Evolutionary conservation across 2,888 invertebrate species (phyloP).

Genomic region (Drosophila anomelani): DNA sequence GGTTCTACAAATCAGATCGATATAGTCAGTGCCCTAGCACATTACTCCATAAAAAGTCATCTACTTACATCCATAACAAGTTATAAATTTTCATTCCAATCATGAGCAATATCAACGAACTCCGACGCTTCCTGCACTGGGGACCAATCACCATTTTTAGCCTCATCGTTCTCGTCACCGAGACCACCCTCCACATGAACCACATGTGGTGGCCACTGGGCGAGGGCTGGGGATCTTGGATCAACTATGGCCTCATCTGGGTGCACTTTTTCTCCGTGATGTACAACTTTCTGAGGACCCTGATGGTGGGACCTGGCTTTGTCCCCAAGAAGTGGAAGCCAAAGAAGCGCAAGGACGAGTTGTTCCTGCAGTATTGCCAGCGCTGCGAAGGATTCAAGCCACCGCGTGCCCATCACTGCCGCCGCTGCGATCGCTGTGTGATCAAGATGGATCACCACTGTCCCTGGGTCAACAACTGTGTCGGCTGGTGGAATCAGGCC

Average conservation of each 20-base stretch:
- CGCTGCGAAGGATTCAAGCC: slow-evolving; percentile 97
- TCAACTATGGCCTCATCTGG: slow-evolving; percentile 91
- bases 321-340: slow-evolving; percentile 94
- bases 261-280: slow-evolving; percentile 91
- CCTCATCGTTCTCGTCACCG: slow-evolving; percentile 86
- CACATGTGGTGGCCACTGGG: slow-evolving; percentile 95
- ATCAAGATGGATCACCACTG: slow-evolving; percentile 99
- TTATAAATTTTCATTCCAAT: background rate
- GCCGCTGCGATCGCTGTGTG: slow-evolving; percentile 95
- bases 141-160: slow-evolving; percentile 45
- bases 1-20: background rate
- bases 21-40: background rate
- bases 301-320: slow-evolving; percentile 95
- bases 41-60: background rate
- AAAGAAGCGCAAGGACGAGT: slow-evolving; percentile 87
- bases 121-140: slow-evolving; percentile 62
- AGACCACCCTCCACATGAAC: slow-evolving; percentile 91
- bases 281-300: slow-evolving; percentile 94
- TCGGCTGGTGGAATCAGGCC: slow-evolving; percentile 97
- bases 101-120: slow-evolving; percentile 10
- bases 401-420: slow-evolving; percentile 97
- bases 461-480: slow-evolving; percentile 99
- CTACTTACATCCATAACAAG: background rate
- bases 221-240: slow-evolving; percentile 87
- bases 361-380: slow-evolving; percentile 93